Evolutionary conservation across 2,113 vertebrate genomes (phyloP), one percentile per base, ranked within the genome.

Genomic region (Progne subis): DNA sequence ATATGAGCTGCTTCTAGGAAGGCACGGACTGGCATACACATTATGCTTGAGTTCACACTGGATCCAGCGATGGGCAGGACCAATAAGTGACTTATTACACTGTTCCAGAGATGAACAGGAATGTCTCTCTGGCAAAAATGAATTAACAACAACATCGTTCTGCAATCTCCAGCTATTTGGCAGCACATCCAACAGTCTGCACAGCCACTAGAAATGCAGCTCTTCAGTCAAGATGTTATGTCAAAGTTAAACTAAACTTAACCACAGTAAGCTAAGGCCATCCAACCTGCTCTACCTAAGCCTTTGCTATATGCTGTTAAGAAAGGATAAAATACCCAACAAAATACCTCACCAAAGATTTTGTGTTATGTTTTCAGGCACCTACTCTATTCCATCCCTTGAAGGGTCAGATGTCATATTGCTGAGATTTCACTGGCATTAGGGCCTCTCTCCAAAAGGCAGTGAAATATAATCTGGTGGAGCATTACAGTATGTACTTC

Each of bases 1-100:
- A 44, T 68, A 61, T 23, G 25, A 41, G 20, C 56, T 39, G 32
- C 28, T 81, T 79, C 18, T 39, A 28, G 74, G 52, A 75, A 70
- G 49, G 43, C n/a, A 24, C 0, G 0, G 29, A n/a, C 11, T 44
- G 43, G 18, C 37, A 17, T 9, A 53, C 1, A 29, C 15, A 31
- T 64, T 46, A 63, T 1, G 5, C 18, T 5, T 41, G 41, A 77
- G 18, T 56, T 83, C 39, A 41, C 29, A 11, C 8, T 0, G 1
- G 63, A 34, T 31, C 37, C 78, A 67, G 67, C 1, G 0, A 37
- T 1, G 60, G 50, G 31, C 37, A 91, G 63, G 68, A 83, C 46
- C 41, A 44, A 0, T 26, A 47, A 64, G 9, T 44, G 24, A 67
- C 47, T 86, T n/a, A 28, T 1, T 15, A 61, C 1, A 2, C 19